Evolutionary conservation across 2,888 invertebrate species (phyloP), one percentile per base, ranked within the genome.

Genomic region (Philereme vetulata): DNA sequence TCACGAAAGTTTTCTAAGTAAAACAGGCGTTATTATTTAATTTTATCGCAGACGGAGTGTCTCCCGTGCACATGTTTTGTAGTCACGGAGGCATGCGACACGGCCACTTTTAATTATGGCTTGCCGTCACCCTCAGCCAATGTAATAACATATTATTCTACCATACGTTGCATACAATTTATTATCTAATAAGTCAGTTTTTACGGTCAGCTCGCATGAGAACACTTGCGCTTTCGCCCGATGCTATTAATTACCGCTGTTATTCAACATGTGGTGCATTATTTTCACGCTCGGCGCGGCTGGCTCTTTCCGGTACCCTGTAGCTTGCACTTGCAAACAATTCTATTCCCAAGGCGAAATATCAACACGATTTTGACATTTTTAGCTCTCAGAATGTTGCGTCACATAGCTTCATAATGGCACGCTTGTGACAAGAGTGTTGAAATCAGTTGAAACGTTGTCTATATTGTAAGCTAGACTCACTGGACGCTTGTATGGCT

Each of bases 231-330:
- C 85, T 90, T 89, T 90, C 87, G 82, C 85, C 78, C 72, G 79
- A 76, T 81, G 82, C 80, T 75, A 85, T 85, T 87, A 87, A 90
- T 88, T 85, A 85, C 81, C 72, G 72, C 80, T 83, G 81, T 85
- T 87, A 85, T 86, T 82, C 80, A 88, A 88, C 90, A 88, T 86
- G 81, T 86, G 87, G 85, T 81, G 85, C 82, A 86, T 86, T 87
- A 86, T 82, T 88, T 64, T 84, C 81, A 86, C 81, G 86, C 78
- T 84, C 74, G 72, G 80, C 72, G 74, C 77, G 78, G 72, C 75
- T 72, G 75, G 58, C 75, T 71, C 75, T 84, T 87, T 86, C 87
- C 85, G 84, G 84, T 78, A 71, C 68, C 67, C 51, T 60, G 64
- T 67, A 63, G 66, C 61, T 57, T 45, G 74, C 75, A 76, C 65